A percentile compares a stretch with the other conserved stretches of the same genome.
Conservation (phyloP, 2,797 vertebrate species). For the Fistularia tabacaria region DNA sequence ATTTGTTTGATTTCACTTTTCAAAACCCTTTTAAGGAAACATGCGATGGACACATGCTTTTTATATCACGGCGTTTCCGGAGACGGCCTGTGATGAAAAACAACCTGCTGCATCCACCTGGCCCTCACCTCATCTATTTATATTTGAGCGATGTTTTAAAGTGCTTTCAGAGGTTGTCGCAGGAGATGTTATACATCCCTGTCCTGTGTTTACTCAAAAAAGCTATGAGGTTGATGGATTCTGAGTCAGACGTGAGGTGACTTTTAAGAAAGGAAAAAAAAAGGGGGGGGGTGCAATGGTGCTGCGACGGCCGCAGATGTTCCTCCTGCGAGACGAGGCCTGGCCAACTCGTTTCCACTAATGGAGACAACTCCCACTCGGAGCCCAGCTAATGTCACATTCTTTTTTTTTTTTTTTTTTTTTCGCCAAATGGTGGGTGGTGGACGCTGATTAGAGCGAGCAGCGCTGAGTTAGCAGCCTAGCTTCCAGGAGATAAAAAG, state of each 20-base stretch:
- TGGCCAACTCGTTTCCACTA: constrained; percentile 59
- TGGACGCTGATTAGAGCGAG: constrained; percentile 28
- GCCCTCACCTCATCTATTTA: constrained; percentile 22
- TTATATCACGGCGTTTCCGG: constrained; percentile 10
- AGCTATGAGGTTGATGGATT: constrained; percentile 32
- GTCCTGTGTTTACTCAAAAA: constrained; percentile 30
- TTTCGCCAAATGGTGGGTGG: constrained; percentile 47
- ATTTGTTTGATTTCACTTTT: constrained; percentile 3
- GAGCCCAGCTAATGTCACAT: constrained; percentile 39
- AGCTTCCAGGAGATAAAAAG: constrained; percentile 10
- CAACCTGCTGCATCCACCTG: constrained; percentile 20
- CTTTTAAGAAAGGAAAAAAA: neutral
- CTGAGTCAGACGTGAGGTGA: constrained; percentile 27
- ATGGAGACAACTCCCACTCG: constrained; percentile 55
- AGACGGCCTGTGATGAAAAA: constrained; percentile 11
- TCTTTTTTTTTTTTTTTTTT: constrained; percentile 15
- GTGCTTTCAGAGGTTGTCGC: constrained; percentile 33
- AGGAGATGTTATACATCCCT: constrained; percentile 33
- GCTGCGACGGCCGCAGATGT: constrained; percentile 16
- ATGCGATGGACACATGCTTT: constrained; percentile 4
- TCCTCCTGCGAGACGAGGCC: constrained; percentile 26
- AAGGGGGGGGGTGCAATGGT: constrained; percentile 9
- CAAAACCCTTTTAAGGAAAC: constrained; percentile 2
- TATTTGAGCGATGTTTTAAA: constrained; percentile 19
- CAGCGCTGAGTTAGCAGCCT: constrained; percentile 35